A percentile compares a stretch with the other conserved stretches of the same genome.
phyloP scores from a whole-genome alignment of 2,113 vertebrate genomes.

The Capreolus pygargus region DNA sequence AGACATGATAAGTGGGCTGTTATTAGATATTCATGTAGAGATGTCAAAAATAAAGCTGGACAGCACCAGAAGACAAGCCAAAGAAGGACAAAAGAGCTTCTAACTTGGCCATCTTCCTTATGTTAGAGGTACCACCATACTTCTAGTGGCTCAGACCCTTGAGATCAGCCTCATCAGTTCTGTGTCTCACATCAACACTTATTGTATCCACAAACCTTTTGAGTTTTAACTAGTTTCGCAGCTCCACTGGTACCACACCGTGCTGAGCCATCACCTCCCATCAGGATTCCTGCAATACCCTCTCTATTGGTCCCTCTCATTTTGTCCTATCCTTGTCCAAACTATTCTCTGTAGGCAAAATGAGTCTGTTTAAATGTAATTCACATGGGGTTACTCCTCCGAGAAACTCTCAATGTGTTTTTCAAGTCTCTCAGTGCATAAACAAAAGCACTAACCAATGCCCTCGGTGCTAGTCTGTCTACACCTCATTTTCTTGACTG shows the following conservation, averaged over 20 bases:
- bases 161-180: neutral
- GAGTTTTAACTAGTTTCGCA: neutral
- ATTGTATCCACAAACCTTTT: neutral
- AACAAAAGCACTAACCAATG: neutral
- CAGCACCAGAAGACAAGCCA: neutral
- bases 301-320: too few relatives aligned
- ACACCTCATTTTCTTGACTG: fast-evolving
- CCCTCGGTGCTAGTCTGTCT: fast-evolving
- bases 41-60: neutral
- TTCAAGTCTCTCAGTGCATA: neutral
- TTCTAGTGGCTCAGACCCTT: neutral
- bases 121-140: neutral
- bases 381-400: neutral
- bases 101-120: neutral
- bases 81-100: neutral
- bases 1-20: neutral
- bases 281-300: neutral
- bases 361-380: neutral
- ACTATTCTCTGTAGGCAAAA: neutral
- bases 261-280: too few relatives aligned
- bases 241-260: too few relatives aligned
- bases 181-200: neutral
- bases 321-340: neutral
- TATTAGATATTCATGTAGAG: neutral
- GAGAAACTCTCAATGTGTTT: neutral